Evolutionary conservation across 1,140 invertebrate species (phyloP).

Genomic region (Glossosoma conforme): DNA sequence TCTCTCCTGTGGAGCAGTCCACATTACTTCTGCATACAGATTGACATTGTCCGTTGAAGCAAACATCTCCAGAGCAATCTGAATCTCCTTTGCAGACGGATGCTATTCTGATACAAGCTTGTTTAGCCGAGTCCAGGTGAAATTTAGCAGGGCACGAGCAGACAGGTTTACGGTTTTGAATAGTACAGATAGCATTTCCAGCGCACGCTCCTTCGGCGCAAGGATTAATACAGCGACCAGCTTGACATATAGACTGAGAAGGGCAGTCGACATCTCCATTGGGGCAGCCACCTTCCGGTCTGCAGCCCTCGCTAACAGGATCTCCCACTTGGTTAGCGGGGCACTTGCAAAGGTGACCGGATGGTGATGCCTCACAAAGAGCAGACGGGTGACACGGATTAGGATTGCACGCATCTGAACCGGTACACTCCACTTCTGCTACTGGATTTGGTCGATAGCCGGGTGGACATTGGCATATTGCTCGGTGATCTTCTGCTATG

Average conservation of each 20-base stretch:
- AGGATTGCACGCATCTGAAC: slow-evolving; percentile 63
- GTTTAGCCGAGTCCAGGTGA: slow-evolving; percentile 56
- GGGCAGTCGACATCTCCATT: slow-evolving; percentile 73
- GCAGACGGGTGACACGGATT: slow-evolving; percentile 78
- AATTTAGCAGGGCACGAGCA: slow-evolving; percentile 73
- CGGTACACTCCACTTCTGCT: slow-evolving; percentile 71
- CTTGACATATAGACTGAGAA: slow-evolving; percentile 64
- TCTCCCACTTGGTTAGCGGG: slow-evolving; percentile 71
- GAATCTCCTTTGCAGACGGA: slow-evolving; percentile 62
- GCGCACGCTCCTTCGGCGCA: slow-evolving; percentile 73
- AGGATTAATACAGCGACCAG: slow-evolving; percentile 68
- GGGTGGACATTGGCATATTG: slow-evolving; percentile 77
- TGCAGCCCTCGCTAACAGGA: slow-evolving; percentile 66
- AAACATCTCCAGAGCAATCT: slow-evolving; percentile 73
- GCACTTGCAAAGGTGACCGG: slow-evolving; percentile 69
- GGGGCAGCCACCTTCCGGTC: slow-evolving; percentile 63
- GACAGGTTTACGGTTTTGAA: slow-evolving; percentile 65
- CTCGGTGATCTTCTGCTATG: slow-evolving; percentile 75
- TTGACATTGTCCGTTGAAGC: slow-evolving; percentile 77
- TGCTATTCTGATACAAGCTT: slow-evolving; percentile 67
- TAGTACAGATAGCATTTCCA: slow-evolving; percentile 69
- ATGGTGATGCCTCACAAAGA: slow-evolving; percentile 63
- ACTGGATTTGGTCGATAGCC: slow-evolving; percentile 75
- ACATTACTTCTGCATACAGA: slow-evolving; percentile 70
- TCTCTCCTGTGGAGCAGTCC: slow-evolving; percentile 77